phyloP scores from a whole-genome alignment of 2,797 vertebrate genomes.

The Sparidentex hasta region DNA sequence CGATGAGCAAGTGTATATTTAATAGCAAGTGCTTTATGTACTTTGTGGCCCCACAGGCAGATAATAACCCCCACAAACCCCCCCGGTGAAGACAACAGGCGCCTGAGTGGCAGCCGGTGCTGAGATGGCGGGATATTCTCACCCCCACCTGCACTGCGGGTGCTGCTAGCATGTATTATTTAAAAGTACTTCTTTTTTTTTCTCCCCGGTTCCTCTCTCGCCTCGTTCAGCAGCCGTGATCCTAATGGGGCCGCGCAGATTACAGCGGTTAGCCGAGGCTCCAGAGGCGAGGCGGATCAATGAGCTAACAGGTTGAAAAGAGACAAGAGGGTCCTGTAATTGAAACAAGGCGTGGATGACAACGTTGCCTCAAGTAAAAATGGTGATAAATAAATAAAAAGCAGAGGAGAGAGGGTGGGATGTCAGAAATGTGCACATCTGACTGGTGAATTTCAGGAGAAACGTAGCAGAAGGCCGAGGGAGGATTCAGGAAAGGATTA shows the following conservation, averaged over 20 bases:
- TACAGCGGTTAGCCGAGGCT: conserved; percentile 23
- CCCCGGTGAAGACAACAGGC: not conserved
- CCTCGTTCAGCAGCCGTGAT: conserved; percentile 33
- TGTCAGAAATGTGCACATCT: conserved; percentile 5
- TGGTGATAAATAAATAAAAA: not conserved
- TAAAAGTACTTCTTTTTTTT: conserved; percentile 23
- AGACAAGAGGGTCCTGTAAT: conserved; percentile 26
- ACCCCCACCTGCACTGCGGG: conserved; percentile 55
- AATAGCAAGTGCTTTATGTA: conserved; percentile 41
- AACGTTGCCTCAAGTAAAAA: conserved; percentile 1
- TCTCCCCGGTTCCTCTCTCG: not conserved
- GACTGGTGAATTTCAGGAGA: not conserved
- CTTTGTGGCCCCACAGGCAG: conserved; percentile 29
- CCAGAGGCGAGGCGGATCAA: conserved; percentile 29
- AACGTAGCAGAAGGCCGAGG: not conserved
- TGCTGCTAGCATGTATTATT: conserved; percentile 61
- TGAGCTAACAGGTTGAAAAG: conserved; percentile 30
- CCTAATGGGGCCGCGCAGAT: conserved; percentile 37
- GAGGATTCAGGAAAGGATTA: too few relatives aligned
- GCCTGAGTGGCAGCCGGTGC: conserved; percentile 49
- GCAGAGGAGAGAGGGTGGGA: not conserved
- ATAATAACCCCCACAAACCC: conserved; percentile 11
- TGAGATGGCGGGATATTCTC: conserved; percentile 33
- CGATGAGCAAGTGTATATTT: conserved; percentile 46
- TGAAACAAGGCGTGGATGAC: conserved; percentile 13